phyloP scores from a whole-genome alignment of 2,113 vertebrate species.

The Tupaia tana region DNA sequence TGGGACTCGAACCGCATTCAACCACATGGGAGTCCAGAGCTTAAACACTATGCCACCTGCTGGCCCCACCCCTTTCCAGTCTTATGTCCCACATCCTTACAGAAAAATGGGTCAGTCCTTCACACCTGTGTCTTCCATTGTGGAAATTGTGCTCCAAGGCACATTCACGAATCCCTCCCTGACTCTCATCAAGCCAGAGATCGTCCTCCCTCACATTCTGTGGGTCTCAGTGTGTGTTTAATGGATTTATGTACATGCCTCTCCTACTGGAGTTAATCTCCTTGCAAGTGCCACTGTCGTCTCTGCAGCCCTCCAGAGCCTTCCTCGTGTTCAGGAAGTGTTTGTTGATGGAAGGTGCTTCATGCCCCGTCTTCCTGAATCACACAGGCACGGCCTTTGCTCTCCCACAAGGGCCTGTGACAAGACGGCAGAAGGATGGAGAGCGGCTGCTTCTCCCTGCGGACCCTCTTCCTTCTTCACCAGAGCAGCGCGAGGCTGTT shows the following conservation, averaged over 20 bases:
- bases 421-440: not conserved
- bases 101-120: not conserved
- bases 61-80: not conserved
- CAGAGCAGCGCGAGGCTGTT: not conserved
- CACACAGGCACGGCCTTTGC: not conserved
- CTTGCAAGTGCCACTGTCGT: not conserved
- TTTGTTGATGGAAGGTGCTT: not conserved
- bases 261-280: not conserved
- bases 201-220: not conserved
- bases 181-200: not conserved
- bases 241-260: not conserved
- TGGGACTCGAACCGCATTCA: too few relatives aligned
- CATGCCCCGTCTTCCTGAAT: not conserved
- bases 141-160: not conserved
- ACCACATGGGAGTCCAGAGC: too few relatives aligned
- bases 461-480: not conserved
- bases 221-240: not conserved
- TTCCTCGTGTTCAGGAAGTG: not conserved
- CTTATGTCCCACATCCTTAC: not conserved
- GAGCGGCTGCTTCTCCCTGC: not conserved
- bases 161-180: not conserved
- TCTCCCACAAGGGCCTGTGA: not conserved
- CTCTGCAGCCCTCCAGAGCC: not conserved
- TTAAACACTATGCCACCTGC: too few relatives aligned
- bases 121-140: not conserved